A percentile compares a stretch with the other conserved stretches of the same genome.
Evolutionary conservation across 1,140 invertebrate species (phyloP).

Genomic region (Tetragnatha versicolor): DNA sequence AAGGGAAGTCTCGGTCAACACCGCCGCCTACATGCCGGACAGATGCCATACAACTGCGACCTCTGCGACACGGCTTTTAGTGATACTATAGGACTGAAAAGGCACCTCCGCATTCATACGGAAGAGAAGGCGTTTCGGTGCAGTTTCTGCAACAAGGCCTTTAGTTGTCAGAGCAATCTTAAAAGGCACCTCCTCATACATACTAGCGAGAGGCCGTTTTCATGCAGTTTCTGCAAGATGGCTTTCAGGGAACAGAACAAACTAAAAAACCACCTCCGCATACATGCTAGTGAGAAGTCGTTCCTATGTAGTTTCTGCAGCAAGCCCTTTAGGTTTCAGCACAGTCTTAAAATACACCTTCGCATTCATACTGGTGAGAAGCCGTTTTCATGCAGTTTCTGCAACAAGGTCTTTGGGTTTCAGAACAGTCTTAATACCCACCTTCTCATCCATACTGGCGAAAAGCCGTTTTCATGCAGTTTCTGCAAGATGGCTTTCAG

Average conservation of each 20-base stretch:
- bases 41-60: not conserved
- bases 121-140: not conserved
- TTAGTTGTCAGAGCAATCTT: not conserved
- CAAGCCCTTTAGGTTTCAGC: not conserved
- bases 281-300: not conserved
- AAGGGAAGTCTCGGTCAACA: not conserved
- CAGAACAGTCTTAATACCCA: not conserved
- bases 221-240: not conserved
- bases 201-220: constrained; percentile 14
- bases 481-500: no score
- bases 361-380: constrained; percentile 11
- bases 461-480: not conserved
- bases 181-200: not conserved
- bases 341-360: not conserved
- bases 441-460: not conserved
- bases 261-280: not conserved
- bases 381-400: constrained; percentile 12
- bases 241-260: not conserved
- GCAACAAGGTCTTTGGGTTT: not conserved
- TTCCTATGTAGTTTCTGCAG: not conserved
- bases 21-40: not conserved
- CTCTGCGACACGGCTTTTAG: not conserved
- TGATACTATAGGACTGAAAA: not conserved
- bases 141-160: not conserved
- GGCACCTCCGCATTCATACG: not conserved